Evolutionary conservation across 2,797 vertebrate genomes (phyloP).

Genomic region (Sebastes trivittatus): DNA sequence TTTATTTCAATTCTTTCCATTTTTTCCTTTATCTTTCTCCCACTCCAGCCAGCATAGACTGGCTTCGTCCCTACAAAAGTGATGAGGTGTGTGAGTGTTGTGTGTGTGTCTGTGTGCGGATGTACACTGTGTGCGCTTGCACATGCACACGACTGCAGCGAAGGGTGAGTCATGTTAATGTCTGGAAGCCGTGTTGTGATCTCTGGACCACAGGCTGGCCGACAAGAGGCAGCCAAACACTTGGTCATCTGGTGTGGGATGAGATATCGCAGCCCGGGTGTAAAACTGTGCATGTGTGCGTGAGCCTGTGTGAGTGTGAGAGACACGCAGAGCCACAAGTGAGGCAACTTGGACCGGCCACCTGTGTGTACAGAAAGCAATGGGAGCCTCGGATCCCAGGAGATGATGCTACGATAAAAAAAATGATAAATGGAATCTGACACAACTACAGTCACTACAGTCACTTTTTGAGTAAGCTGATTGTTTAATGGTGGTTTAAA

Average conservation of each 20-base stretch:
- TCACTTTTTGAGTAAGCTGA: not conserved
- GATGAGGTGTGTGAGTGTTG: not conserved
- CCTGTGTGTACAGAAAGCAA: constrained; percentile 46
- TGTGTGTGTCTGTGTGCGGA: not conserved
- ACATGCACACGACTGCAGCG: constrained; percentile 28
- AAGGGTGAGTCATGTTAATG: constrained; percentile 68
- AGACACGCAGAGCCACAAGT: constrained; percentile 48
- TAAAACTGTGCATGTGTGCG: constrained; percentile 40
- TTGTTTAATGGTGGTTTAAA: not conserved
- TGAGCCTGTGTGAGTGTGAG: constrained; percentile 29
- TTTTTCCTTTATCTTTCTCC: constrained; percentile 6
- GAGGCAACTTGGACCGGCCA: constrained; percentile 52
- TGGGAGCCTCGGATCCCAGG: constrained; percentile 14
- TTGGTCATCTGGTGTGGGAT: constrained; percentile 72
- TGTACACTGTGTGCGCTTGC: not conserved
- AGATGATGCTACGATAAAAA: not conserved
- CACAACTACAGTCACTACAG: not conserved
- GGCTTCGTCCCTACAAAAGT: constrained; percentile 17
- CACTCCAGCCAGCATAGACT: not conserved
- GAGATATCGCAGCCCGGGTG: constrained; percentile 64
- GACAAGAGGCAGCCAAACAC: constrained; percentile 60
- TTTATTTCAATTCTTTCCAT: not conserved
- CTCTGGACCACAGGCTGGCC: constrained; percentile 68
- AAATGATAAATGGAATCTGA: constrained; percentile 6
- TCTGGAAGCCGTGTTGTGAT: constrained; percentile 70